Conservation (phyloP, 2,888 invertebrate genomes). For the Myopa testacea region DNA sequence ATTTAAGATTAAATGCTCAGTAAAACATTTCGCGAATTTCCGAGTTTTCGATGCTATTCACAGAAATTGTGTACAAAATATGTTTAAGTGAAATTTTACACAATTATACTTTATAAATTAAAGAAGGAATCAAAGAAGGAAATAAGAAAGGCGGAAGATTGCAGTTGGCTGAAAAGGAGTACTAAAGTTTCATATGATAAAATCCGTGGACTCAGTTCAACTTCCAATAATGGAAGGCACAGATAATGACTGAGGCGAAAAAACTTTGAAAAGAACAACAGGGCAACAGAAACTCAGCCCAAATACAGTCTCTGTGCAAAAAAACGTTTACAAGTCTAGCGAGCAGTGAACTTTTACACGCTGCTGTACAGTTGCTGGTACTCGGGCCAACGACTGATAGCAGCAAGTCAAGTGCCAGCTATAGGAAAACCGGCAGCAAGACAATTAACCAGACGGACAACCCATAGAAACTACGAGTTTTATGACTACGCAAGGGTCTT, state of each 20-base stretch:
- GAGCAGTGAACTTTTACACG: neutral
- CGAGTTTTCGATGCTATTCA: no score
- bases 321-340: neutral
- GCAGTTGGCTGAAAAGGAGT: no score
- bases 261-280: neutral
- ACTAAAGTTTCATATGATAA: no score
- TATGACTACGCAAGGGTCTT: neutral
- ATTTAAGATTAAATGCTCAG: no score
- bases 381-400: neutral
- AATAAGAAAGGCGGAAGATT: no score
- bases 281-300: neutral
- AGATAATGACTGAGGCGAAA: neutral
- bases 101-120: no score
- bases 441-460: neutral
- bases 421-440: neutral
- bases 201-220: no score
- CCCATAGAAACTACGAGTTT: neutral
- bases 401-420: no score
- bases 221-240: neutral
- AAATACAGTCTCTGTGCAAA: neutral
- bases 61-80: no score
- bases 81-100: no score
- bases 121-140: no score
- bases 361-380: neutral
- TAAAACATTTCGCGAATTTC: no score